phyloP scores from a whole-genome alignment of 2,888 invertebrate species.

The Nymphalis polychloros region DNA sequence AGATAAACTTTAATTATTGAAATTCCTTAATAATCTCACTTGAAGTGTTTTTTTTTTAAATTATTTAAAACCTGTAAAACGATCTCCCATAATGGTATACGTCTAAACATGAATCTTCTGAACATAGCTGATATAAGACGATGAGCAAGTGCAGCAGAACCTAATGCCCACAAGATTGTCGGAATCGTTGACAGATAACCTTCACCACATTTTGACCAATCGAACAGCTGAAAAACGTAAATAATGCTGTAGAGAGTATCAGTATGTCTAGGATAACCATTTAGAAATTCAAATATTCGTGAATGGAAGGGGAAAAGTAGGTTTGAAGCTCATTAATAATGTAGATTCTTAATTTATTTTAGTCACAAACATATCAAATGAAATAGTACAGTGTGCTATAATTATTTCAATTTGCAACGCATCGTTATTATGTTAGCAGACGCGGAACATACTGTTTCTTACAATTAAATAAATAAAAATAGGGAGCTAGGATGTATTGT shows the following conservation, averaged over 20 bases:
- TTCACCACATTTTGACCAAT: conserved; percentile 70
- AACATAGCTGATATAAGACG: conserved; percentile 61
- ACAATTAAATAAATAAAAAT: too few species aligned
- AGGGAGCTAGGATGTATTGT: too few species aligned
- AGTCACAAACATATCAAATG: too few species aligned
- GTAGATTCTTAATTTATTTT: too few species aligned
- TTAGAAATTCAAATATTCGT: neutral
- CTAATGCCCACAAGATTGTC: conserved; percentile 66
- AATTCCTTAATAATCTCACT: neutral
- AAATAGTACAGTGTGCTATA: too few species aligned
- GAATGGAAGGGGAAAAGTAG: neutral
- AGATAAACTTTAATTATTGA: neutral
- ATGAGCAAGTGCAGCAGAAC: conserved; percentile 64
- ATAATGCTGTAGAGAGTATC: neutral
- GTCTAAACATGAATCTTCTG: conserved; percentile 66
- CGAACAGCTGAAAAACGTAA: conserved; percentile 53
- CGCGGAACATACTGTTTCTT: too few species aligned
- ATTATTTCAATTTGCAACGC: too few species aligned
- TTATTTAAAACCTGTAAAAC: conserved; percentile 58
- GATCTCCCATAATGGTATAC: conserved; percentile 70
- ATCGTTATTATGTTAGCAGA: too few species aligned
- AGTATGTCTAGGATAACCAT: neutral
- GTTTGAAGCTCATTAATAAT: neutral
- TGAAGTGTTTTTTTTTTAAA: too few species aligned
- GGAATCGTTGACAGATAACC: conserved; percentile 58